Conservation (phyloP, 2,797 vertebrate species). For the Hirundo rustica region DNA sequence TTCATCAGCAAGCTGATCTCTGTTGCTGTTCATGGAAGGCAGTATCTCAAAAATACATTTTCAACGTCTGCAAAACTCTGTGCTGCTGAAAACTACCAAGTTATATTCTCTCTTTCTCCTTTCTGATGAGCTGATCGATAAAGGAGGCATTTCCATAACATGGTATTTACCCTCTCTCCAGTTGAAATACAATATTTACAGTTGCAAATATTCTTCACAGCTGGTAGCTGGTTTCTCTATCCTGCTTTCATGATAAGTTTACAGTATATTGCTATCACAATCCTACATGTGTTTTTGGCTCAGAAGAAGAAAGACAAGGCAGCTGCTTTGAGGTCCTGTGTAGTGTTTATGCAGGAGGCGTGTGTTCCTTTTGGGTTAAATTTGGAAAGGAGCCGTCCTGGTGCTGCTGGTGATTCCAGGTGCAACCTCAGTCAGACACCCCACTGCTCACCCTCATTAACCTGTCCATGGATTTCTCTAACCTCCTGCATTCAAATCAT, state of each 20-base stretch:
- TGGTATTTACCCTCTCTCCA: constrained; percentile 30
- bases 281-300: not conserved
- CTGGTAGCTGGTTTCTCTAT: constrained; percentile 46
- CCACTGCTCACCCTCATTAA: not conserved
- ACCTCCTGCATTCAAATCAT: fast-evolving
- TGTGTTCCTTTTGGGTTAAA: not conserved
- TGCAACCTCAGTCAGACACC: not conserved
- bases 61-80: not conserved
- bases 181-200: constrained; percentile 57
- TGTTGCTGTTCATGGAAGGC: not conserved
- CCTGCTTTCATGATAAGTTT: constrained; percentile 48
- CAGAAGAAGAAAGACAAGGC: not conserved
- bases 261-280: not conserved
- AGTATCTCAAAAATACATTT: constrained; percentile 30
- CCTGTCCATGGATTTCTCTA: not conserved
- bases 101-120: constrained; percentile 4
- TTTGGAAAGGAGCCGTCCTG: not conserved
- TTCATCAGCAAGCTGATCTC: constrained; percentile 32
- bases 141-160: constrained; percentile 51
- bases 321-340: constrained; percentile 2
- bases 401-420: not conserved
- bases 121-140: constrained; percentile 62
- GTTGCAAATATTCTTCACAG: constrained; percentile 63
- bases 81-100: constrained; percentile 1
- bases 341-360: not conserved